Base-by-base conservation (phyloP, 2,888 invertebrate genomes). In the Disparrhopalites patrizii region DNA sequence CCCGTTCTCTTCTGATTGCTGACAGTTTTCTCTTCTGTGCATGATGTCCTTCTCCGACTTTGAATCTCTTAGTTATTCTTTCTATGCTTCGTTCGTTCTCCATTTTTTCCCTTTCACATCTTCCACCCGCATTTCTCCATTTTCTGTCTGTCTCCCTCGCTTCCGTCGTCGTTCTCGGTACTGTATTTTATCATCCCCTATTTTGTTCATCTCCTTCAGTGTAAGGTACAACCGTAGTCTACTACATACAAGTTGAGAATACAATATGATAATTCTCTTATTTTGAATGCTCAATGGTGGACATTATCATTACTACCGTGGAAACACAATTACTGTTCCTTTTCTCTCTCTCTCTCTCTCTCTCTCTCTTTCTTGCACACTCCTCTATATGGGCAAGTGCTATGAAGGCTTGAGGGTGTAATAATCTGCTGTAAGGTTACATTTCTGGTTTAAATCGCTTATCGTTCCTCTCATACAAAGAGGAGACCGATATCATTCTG, bases 191-290 rank as follows among this genome's bases (percentile, higher is more conserved):
- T n/a, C n/a, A n/a, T n/a, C n/a, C n/a, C n/a, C n/a, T n/a, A n/a
- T n/a, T n/a, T n/a, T n/a, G n/a, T n/a, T n/a, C n/a, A n/a, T n/a
- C n/a, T n/a, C n/a, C n/a, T n/a, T n/a, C n/a, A n/a, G n/a, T n/a
- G n/a, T n/a, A n/a, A n/a, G n/a, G n/a, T n/a, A n/a, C n/a, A n/a
- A n/a, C n/a, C n/a, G n/a, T n/a, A n/a, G n/a, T n/a, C n/a, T n/a
- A n/a, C n/a, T n/a, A n/a, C n/a, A 56, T 36, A 56, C 56, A 56
- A 31, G 56, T 56, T 20, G 23, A 40, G n/a, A n/a, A n/a, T n/a
- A n/a, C n/a, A 27, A 18, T 55, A 31, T 51, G 31, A 50, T 43
- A 50, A 43, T 30, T 31, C 40, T 31, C 30, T 57, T 40, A 38
- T 57, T 57, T 57, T 57, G 57, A 57, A 33, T 33, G 40, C 57